Percentiles rank a stretch among this genome's conserved stretches.
These are phyloP conservation scores for Ips typographus DNA, from an alignment of 1,140 invertebrate genomes.

Conservation along the genomic window DNA sequence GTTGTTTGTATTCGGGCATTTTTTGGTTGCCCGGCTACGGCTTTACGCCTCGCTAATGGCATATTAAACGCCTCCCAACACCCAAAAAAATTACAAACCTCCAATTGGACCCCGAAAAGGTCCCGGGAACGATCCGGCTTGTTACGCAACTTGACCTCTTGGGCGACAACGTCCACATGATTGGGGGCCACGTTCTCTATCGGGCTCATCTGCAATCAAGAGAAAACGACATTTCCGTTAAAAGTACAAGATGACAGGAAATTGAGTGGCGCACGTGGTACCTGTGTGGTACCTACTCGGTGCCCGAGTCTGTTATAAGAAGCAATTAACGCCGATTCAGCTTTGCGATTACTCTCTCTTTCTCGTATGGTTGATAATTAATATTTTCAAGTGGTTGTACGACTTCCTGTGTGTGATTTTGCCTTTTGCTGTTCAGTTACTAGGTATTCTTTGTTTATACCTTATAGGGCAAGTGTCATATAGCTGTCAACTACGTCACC, in stretches of 20 bases:
- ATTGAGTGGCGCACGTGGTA: constrained; percentile 11
- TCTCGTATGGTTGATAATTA: constrained; percentile 1
- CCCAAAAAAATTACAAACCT: constrained; percentile 15
- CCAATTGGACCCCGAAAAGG: constrained; percentile 60
- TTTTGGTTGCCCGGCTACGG: constrained; percentile 45
- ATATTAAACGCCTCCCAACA: neutral
- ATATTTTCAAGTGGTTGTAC: constrained; percentile 7
- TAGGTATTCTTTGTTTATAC: too few relatives aligned
- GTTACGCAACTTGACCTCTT: constrained; percentile 42
- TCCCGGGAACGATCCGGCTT: constrained; percentile 55
- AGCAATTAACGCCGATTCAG: constrained; percentile 7
- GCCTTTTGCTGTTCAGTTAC: neutral
- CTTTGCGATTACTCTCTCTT: neutral
- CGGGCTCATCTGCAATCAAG: constrained; percentile 51
- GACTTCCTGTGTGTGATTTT: constrained; percentile 14
- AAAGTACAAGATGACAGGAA: constrained; percentile 3
- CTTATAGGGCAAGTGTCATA: too few relatives aligned
- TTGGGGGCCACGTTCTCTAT: constrained; percentile 52
- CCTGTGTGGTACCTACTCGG: neutral
- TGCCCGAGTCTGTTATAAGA: neutral
- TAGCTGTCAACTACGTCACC: too few relatives aligned
- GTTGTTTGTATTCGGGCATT: constrained; percentile 45
- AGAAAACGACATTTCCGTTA: constrained; percentile 10
- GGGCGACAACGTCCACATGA: constrained; percentile 42
- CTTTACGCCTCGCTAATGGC: neutral